Percentiles rank a stretch among this genome's conserved stretches.
Evolutionary conservation across 2,113 vertebrate genomes (phyloP).

Genomic region (Pardalotus punctatus): DNA sequence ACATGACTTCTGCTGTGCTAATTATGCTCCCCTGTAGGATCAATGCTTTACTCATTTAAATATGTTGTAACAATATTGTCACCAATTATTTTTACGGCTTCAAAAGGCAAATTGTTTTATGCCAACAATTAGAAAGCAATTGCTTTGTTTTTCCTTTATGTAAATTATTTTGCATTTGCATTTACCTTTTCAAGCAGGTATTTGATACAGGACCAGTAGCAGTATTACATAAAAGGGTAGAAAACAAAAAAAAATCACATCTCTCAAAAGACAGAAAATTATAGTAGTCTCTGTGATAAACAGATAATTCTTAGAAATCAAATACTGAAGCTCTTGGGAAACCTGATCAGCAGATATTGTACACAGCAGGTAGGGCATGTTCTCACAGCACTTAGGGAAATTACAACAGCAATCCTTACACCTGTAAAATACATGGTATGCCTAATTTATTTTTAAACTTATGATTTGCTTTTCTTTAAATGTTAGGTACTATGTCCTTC

Average conservation of each 20-base stretch:
- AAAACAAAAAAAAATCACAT: not conserved
- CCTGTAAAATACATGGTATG: not conserved
- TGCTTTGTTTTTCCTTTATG: conserved; percentile 24
- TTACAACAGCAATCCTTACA: not conserved
- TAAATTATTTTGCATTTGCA: conserved; percentile 9
- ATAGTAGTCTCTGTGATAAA: not conserved
- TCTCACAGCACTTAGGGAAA: not conserved
- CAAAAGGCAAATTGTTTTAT: conserved; percentile 14
- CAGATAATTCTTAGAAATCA: not conserved
- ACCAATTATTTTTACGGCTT: conserved; percentile 30
- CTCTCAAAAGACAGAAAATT: conserved; percentile 1
- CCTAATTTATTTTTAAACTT: not conserved
- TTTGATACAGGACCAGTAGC: not conserved
- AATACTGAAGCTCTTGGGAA: not conserved
- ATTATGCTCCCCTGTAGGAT: conserved; percentile 12
- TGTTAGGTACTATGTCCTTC: not conserved
- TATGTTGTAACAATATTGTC: conserved; percentile 28
- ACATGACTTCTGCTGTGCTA: not conserved
- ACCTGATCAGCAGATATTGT: not conserved
- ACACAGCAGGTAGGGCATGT: not conserved
- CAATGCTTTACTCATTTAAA: conserved; percentile 24
- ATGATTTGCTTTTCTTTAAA: not conserved
- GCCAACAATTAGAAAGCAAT: not conserved
- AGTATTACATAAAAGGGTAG: not conserved
- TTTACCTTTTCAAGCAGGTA: conserved; percentile 8